Percentiles rank a stretch among this genome's conserved stretches.
Evolutionary conservation across 2,888 invertebrate species (phyloP).

Genomic region (Phaonia tiefii): DNA sequence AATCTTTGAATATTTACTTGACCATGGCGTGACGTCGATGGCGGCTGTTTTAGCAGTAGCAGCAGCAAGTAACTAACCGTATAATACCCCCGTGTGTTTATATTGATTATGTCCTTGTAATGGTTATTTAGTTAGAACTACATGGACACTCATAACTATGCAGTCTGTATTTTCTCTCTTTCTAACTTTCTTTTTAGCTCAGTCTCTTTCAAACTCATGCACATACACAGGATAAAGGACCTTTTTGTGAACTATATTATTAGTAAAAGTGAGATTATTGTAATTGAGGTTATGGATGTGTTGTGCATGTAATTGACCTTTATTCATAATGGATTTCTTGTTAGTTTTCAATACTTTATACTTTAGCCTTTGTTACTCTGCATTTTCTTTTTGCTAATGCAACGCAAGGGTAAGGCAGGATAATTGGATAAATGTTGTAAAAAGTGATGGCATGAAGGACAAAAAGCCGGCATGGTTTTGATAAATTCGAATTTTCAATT

Average conservation of each 20-base stretch:
- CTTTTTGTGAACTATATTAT: not conserved
- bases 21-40: slow-evolving; percentile 21
- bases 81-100: slow-evolving; percentile 37
- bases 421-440: no score
- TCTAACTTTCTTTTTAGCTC: not conserved
- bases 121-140: not conserved
- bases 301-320: slow-evolving; percentile 64
- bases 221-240: not conserved
- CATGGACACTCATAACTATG: no score
- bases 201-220: not conserved
- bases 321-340: slow-evolving; percentile 53
- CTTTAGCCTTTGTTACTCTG: not conserved
- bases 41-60: not conserved
- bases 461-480: no score
- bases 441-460: no score
- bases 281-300: not conserved
- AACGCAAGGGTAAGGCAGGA: no score
- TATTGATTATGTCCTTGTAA: slow-evolving; percentile 36
- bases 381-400: not conserved
- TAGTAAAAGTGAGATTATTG: not conserved
- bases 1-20: slow-evolving; percentile 63
- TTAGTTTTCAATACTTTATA: not conserved
- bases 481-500: no score
- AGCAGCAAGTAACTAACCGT: slow-evolving; percentile 46
- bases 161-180: no score